Conservation (phyloP, 2,888 invertebrate species). For the Papilio demoleus region DNA sequence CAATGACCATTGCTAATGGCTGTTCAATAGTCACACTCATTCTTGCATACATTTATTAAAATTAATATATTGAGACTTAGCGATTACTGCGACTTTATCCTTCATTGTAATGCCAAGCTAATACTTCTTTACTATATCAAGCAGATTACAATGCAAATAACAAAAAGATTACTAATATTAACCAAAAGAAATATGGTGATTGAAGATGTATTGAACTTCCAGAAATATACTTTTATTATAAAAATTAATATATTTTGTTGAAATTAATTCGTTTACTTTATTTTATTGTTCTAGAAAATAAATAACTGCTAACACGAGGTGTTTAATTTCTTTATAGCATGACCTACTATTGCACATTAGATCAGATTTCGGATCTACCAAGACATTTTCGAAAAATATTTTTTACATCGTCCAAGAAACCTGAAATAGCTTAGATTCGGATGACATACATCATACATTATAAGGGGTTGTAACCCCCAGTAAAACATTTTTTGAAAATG, state of each 20-base stretch:
- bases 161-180: slow-evolving; percentile 1
- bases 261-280: background rate
- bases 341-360: background rate
- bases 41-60: background rate
- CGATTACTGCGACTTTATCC: background rate
- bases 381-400: too few relatives aligned
- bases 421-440: too few relatives aligned
- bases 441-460: too few relatives aligned
- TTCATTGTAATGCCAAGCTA: background rate
- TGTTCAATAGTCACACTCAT: background rate
- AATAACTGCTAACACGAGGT: background rate
- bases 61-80: background rate
- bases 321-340: background rate
- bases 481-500: too few relatives aligned
- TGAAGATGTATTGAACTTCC: background rate
- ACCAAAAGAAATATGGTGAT: background rate
- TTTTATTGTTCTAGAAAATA: slow-evolving; percentile 1
- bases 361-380: too few relatives aligned
- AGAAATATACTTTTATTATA: background rate
- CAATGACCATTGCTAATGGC: too few relatives aligned
- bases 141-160: background rate
- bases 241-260: background rate
- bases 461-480: too few relatives aligned
- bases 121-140: background rate
- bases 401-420: too few relatives aligned